Evolutionary conservation across 53 echinoderm and acorn worm species (phyloP).

Genomic region (Crossaster papposus): DNA sequence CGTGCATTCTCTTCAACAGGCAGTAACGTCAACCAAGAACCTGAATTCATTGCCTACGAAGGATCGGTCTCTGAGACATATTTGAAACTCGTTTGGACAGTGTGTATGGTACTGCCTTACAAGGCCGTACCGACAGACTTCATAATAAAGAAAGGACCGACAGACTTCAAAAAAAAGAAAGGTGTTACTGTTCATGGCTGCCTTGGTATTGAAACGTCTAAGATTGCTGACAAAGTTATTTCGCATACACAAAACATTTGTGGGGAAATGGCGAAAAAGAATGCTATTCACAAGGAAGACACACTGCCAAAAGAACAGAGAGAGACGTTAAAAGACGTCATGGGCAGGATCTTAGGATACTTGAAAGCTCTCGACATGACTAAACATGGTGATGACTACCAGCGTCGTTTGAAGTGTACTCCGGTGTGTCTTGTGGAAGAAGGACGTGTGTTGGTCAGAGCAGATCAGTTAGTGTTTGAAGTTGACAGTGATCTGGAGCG

Average conservation of each 20-base stretch:
- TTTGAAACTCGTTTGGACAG: constrained; percentile 58
- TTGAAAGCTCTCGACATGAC: constrained; percentile 13
- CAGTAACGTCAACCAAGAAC: too few relatives aligned
- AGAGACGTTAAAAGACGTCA: constrained; percentile 6
- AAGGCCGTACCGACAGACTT: constrained; percentile 35
- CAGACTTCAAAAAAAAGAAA: neutral
- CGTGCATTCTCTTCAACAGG: constrained; percentile 12
- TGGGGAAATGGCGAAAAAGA: constrained; percentile 28
- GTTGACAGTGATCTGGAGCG: neutral
- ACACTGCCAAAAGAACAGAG: constrained; percentile 35
- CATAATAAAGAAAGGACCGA: too few relatives aligned
- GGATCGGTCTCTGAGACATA: constrained; percentile 34
- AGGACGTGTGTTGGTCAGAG: constrained; percentile 46
- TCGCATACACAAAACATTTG: constrained; percentile 55
- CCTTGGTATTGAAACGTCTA: constrained; percentile 42
- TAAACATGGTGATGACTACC: neutral
- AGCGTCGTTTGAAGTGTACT: constrained; percentile 27
- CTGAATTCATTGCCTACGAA: constrained; percentile 47
- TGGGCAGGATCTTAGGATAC: constrained; percentile 16
- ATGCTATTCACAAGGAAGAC: constrained; percentile 58
- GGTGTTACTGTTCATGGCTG: constrained; percentile 35
- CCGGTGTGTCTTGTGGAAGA: constrained; percentile 55
- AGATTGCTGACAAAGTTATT: constrained; percentile 25
- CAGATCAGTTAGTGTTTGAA: constrained; percentile 55
- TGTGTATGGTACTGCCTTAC: constrained; percentile 32